Evolutionary conservation across 2,888 invertebrate species (phyloP).

Genomic region (Perithous albicinctus): DNA sequence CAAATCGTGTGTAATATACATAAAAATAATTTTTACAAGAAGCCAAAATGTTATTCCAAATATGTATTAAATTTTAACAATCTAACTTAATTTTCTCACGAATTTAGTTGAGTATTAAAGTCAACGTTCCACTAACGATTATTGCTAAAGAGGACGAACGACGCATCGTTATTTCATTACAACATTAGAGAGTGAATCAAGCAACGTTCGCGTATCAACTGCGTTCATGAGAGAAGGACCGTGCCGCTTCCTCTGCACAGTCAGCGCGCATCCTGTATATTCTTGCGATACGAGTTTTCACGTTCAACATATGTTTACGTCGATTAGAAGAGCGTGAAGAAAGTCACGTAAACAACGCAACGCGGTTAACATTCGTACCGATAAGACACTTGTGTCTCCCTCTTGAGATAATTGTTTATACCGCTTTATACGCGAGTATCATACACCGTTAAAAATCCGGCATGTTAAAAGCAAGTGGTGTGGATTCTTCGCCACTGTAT

Average conservation of each 20-base stretch:
- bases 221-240: constrained; percentile 44
- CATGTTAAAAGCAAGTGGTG: no score
- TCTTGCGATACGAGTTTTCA: constrained; percentile 46
- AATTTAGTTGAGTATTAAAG: neutral
- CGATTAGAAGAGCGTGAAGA: neutral
- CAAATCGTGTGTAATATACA: neutral
- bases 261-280: constrained; percentile 61
- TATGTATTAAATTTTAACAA: no score
- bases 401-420: neutral
- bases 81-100: neutral
- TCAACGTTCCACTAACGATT: neutral
- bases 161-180: constrained; percentile 25
- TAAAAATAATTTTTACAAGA: no score
- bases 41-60: no score
- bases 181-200: constrained; percentile 38
- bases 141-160: constrained; percentile 6
- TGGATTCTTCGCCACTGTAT: no score
- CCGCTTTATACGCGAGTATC: neutral
- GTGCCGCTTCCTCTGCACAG: constrained; percentile 52
- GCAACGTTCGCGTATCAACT: constrained; percentile 55
- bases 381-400: constrained; percentile 19
- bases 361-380: neutral
- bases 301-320: constrained; percentile 6
- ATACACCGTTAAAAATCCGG: no score
- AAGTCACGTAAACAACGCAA: neutral